phyloP scores from a whole-genome alignment of 2,113 vertebrate genomes.

The Melospiza georgiana region DNA sequence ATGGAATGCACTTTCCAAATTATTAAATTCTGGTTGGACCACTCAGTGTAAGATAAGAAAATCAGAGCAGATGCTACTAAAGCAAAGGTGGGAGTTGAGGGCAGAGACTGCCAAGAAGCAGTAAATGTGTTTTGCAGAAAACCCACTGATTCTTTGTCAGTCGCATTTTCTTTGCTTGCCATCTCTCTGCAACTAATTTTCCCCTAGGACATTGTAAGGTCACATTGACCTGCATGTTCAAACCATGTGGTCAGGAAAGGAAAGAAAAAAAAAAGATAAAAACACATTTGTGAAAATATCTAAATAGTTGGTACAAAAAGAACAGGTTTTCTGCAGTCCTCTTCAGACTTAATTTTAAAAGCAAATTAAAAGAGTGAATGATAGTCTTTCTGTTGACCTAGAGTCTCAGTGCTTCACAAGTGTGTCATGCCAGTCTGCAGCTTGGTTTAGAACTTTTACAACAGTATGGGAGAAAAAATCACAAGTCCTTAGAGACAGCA shows the following conservation, averaged over 20 bases:
- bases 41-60: constrained; percentile 18
- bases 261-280: not conserved
- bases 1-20: constrained; percentile 28
- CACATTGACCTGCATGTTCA: constrained; percentile 15
- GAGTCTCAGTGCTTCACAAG: not conserved
- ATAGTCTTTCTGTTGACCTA: constrained; percentile 3
- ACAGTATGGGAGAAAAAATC: not conserved
- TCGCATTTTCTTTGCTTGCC: not conserved
- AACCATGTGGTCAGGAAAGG: not conserved
- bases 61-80: constrained; percentile 48
- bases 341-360: constrained; percentile 21
- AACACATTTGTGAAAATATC: not conserved
- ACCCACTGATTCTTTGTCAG: constrained; percentile 12
- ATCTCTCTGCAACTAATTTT: constrained; percentile 36
- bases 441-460: not conserved
- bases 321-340: not conserved
- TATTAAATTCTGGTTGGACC: constrained; percentile 14
- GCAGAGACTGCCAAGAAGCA: constrained; percentile 36
- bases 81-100: constrained; percentile 33
- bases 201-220: constrained; percentile 13
- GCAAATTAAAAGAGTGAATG: constrained; percentile 2
- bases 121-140: constrained; percentile 45
- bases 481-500: not conserved
- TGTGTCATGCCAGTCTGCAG: not conserved
- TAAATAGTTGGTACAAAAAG: constrained; percentile 3